Evolutionary conservation across 2,113 vertebrate species (phyloP), one percentile per base, ranked within the genome.

Genomic region (Muntiacus muntjak): DNA sequence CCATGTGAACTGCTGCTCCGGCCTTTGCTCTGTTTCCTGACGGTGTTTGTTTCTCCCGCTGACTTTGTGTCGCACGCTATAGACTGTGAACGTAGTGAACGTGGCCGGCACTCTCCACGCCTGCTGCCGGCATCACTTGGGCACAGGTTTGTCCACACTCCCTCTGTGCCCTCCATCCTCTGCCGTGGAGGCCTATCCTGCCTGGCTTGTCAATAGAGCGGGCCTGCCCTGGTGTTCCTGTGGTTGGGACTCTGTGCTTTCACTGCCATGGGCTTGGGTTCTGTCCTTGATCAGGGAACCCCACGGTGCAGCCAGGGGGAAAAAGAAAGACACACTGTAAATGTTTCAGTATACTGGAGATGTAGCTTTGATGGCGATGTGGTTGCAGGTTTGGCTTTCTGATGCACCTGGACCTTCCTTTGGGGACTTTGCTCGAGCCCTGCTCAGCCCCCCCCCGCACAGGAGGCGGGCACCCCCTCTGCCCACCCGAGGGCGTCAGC

Each of bases 1-100:
- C 11, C 0, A 1, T 2, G 2, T 21, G 17, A 10, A 2, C 2
- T 33, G 3, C 36, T 28, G 36, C 7, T 43, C 28, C 7, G 1
- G 3, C 30, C 74, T 60, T 7, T 0, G 21, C 25, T 82, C 57
- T 23, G 36, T 16, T 54, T 26, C n/a, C 3, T 1, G 13, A 21
- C 0, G 2, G 81, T 13, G 12, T n/a, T 25, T 11, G 12, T 45
- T 6, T 12, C 19, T 19, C 81, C 40, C 12, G 1, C 52, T 30
- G 45, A 13, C 7, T 17, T 3, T 36, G 2, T 1, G 0, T 30
- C 7, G 4, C 0, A 28, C 10, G 6, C 28, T n/a, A 12, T 26
- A 36, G 52, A 5, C 50, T 1, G 13, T 13, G 14, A 1, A 0
- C 5, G 11, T 1, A 11, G 79, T 23, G 43, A n/a, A 21, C 6